These are phyloP conservation scores for Leptopilina boulardi DNA, from an alignment of 1,140 invertebrate species.

Conservation along the genomic window DNA sequence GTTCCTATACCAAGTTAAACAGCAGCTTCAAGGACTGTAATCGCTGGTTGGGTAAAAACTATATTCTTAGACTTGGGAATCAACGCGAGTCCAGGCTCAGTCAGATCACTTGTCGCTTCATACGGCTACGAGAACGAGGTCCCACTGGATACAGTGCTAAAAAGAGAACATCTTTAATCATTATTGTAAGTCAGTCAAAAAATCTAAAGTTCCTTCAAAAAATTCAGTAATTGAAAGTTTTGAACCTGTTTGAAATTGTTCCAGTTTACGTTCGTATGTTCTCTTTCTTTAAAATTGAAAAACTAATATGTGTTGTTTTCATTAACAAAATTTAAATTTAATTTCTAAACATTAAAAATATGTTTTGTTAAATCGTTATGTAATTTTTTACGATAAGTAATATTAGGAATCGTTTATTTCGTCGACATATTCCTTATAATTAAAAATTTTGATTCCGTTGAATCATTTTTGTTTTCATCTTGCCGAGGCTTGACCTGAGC, in stretches of 20 bases:
- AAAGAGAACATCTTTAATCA: constrained; percentile 50
- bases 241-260: background rate
- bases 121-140: constrained; percentile 50
- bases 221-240: background rate
- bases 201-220: background rate
- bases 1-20: background rate
- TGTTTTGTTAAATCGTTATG: no score
- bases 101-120: constrained; percentile 61
- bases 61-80: constrained; percentile 47
- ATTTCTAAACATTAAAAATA: no score
- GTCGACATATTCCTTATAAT: no score
- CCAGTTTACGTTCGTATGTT: background rate
- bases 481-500: background rate
- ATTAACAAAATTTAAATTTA: no score
- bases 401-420: no score
- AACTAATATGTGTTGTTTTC: no score
- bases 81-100: constrained; percentile 46
- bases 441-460: no score
- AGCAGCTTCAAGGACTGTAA: constrained; percentile 46
- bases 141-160: constrained; percentile 50
- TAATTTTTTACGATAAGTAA: no score
- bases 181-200: constrained; percentile 47
- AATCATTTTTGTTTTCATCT: background rate
- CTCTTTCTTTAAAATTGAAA: background rate
- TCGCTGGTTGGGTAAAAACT: constrained; percentile 54